Conservation (phyloP, 2,888 invertebrate species). For the Cheilosia variabilis region DNA sequence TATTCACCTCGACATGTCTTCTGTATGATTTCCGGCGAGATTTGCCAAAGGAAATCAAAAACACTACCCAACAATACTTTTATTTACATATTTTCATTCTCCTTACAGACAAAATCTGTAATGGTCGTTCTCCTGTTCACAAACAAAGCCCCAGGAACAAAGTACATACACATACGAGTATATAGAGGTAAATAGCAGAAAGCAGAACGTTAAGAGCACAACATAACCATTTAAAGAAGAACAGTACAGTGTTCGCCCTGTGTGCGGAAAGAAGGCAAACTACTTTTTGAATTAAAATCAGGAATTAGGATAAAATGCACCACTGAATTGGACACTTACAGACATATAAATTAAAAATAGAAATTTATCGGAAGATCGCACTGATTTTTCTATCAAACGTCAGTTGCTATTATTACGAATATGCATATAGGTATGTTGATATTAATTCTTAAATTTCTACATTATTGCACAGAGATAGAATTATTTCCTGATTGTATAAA, state of each 20-base stretch:
- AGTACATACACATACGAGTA: neutral
- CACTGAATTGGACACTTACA: neutral
- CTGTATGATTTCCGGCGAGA: too few species aligned
- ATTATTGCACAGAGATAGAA: neutral
- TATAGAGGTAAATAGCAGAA: too few species aligned
- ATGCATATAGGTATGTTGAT: neutral
- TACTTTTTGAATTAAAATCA: neutral
- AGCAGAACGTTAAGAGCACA: too few species aligned
- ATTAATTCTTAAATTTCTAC: neutral
- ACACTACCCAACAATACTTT: too few species aligned
- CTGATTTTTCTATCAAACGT: neutral
- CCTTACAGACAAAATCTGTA: neutral
- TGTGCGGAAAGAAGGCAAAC: neutral
- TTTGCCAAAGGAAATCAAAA: too few species aligned
- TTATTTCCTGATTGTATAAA: neutral
- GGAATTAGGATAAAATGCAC: neutral
- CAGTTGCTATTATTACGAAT: neutral
- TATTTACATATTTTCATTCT: neutral
- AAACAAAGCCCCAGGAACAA: neutral
- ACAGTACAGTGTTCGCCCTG: neutral
- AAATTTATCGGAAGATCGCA: slow-evolving; percentile 19
- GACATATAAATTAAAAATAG: slow-evolving; percentile 47
- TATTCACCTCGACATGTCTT: too few species aligned
- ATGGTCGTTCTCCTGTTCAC: neutral
- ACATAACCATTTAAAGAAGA: too few species aligned